Evolutionary conservation across 92 coral and sea anemone genomes (phyloP).

Genomic region (Virgularia gustaviana): DNA sequence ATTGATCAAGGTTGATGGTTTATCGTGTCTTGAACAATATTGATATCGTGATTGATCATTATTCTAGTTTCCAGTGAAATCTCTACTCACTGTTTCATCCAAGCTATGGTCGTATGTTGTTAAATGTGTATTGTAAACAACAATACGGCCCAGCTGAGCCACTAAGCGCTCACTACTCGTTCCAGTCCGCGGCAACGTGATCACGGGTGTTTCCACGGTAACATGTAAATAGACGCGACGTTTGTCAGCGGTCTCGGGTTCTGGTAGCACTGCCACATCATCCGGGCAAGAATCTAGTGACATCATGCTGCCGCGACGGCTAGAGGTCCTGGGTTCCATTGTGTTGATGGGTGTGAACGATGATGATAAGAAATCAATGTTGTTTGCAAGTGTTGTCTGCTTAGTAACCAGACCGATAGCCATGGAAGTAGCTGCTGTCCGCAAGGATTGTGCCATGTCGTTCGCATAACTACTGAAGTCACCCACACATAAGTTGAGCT

Average conservation of each 20-base stretch:
- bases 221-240: conserved; percentile 73
- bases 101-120: conserved; percentile 21
- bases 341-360: conserved; percentile 57
- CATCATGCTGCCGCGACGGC: conserved; percentile 76
- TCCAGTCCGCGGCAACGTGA: conserved; percentile 75
- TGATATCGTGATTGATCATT: too few relatives aligned
- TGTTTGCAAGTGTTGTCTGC: conserved; percentile 85
- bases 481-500: conserved; percentile 79
- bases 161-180: conserved; percentile 76
- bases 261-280: conserved; percentile 41
- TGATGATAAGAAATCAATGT: conserved; percentile 80
- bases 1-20: too few relatives aligned
- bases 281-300: conserved; percentile 58
- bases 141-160: conserved; percentile 79
- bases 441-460: conserved; percentile 80
- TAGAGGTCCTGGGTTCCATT: conserved; percentile 53
- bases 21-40: too few relatives aligned
- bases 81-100: neutral
- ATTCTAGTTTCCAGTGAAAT: neutral
- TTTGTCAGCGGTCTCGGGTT: conserved; percentile 33
- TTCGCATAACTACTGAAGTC: conserved; percentile 88
- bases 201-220: conserved; percentile 79
- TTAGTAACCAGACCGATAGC: conserved; percentile 98
- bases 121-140: conserved; percentile 78
- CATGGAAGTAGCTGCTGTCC: conserved; percentile 89